Conservation (phyloP, 92 coral and sea anemone species). For the Metridium senile region DNA sequence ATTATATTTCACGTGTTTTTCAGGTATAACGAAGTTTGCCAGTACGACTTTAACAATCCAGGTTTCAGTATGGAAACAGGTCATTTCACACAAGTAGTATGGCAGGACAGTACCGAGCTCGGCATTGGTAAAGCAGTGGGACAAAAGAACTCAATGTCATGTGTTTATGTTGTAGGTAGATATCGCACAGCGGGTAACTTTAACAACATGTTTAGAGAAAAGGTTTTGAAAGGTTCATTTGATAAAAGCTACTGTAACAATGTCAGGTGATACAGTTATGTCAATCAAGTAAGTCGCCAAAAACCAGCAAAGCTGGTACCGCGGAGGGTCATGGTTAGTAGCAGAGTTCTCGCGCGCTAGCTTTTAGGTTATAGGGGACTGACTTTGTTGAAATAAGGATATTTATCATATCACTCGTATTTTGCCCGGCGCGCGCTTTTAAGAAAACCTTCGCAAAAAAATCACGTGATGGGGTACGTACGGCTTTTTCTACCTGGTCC, state of each 20-base stretch:
- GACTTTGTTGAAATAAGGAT: too few relatives aligned
- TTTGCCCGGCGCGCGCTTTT: too few relatives aligned
- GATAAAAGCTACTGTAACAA: conserved; percentile 66
- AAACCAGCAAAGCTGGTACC: too few relatives aligned
- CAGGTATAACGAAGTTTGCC: conserved; percentile 85
- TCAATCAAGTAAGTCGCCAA: too few relatives aligned
- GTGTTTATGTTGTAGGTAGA: conserved; percentile 75
- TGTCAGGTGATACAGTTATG: not conserved
- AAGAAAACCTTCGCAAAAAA: too few relatives aligned
- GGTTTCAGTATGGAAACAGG: conserved; percentile 72
- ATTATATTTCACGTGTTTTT: not conserved
- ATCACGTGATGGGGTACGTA: too few relatives aligned
- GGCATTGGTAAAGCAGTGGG: conserved; percentile 79
- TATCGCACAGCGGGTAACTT: conserved; percentile 70
- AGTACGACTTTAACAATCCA: conserved; percentile 59
- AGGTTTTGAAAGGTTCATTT: conserved; percentile 65
- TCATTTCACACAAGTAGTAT: conserved; percentile 79
- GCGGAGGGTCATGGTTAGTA: too few relatives aligned
- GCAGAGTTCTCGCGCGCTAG: too few relatives aligned
- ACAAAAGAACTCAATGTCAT: conserved; percentile 70
- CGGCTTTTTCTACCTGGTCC: too few relatives aligned
- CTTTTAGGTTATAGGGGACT: too few relatives aligned
- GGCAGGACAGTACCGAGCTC: conserved; percentile 74
- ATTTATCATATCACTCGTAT: too few relatives aligned
- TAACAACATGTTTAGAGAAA: conserved; percentile 51